Conservation (phyloP, 2,113 vertebrate genomes). For the Morphnarchus princeps region DNA sequence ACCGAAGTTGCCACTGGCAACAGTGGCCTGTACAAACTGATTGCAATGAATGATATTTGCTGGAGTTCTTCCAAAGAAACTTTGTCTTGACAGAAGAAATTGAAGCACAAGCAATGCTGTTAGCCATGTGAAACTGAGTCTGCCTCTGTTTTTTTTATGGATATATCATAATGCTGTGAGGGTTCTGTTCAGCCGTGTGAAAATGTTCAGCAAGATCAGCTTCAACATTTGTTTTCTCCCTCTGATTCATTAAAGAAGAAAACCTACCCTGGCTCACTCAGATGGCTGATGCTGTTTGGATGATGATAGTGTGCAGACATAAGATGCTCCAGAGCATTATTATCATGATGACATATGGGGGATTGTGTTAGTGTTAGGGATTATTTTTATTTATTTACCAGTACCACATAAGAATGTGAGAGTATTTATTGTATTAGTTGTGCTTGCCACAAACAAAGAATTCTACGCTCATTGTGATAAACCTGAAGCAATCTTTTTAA, state of each 20-base stretch:
- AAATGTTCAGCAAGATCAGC: neutral
- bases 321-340: neutral
- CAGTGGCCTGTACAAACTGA: neutral
- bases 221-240: neutral
- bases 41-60: neutral
- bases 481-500: neutral
- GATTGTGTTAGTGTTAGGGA: neutral
- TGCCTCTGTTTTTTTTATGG: neutral
- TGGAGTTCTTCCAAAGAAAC: neutral
- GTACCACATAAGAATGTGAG: neutral
- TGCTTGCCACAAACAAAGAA: neutral
- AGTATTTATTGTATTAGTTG: neutral
- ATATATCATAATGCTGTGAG: neutral
- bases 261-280: neutral
- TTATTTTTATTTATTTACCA: neutral
- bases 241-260: neutral
- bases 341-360: neutral
- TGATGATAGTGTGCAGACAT: neutral
- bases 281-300: neutral
- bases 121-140: neutral
- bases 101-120: neutral
- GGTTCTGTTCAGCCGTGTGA: neutral
- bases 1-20: neutral
- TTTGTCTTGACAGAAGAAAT: neutral
- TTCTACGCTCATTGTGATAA: neutral